A percentile compares a stretch with the other conserved stretches of the same genome.
These are phyloP conservation scores for Salminus brasiliensis DNA, from an alignment of 2,113 vertebrate species.

Conservation along the genomic window DNA sequence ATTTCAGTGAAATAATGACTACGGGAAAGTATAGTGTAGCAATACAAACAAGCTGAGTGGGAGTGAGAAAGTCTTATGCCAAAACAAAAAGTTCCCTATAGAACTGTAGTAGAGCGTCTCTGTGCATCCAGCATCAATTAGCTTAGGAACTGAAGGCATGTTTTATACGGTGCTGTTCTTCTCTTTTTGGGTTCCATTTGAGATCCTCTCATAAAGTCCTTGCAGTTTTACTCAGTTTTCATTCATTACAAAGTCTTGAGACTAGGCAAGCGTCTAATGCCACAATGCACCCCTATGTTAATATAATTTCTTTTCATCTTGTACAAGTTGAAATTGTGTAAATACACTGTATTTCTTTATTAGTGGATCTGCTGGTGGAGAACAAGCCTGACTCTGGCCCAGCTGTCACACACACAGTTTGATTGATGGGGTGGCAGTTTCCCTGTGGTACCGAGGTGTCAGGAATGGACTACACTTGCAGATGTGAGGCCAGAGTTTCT, in stretches of 20 bases:
- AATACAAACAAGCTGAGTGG: neutral
- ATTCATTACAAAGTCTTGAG: too few species aligned
- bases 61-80: neutral
- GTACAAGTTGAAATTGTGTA: neutral
- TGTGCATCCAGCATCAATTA: too few species aligned
- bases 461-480: constrained; percentile 14
- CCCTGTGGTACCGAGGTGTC: constrained; percentile 4
- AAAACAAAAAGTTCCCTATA: too few species aligned
- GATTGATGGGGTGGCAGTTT: constrained; percentile 24
- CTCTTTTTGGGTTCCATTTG: too few species aligned
- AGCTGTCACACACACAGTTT: neutral
- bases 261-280: too few species aligned
- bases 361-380: neutral
- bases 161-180: too few species aligned
- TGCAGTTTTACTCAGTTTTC: too few species aligned
- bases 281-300: too few species aligned
- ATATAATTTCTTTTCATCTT: too few species aligned
- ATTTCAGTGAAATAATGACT: neutral
- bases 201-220: too few species aligned
- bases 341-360: neutral
- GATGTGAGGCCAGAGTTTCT: neutral
- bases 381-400: neutral
- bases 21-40: neutral
- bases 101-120: too few species aligned
- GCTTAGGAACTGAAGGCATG: too few species aligned